Evolutionary conservation across 1,140 invertebrate genomes (phyloP), one percentile per base, ranked within the genome.

Genomic region (Aphaenogaster rudis): DNA sequence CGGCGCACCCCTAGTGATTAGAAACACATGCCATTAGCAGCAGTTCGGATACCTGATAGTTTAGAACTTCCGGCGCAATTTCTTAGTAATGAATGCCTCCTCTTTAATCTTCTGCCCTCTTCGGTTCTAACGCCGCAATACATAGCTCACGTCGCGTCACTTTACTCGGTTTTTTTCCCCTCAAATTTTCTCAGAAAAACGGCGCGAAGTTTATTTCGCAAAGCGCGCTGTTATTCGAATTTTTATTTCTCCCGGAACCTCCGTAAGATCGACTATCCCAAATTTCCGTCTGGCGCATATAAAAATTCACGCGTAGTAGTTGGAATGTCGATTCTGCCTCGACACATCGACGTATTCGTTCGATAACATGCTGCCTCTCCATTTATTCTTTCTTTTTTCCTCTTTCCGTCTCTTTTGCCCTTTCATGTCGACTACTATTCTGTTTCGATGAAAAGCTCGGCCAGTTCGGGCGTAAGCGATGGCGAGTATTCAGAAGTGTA

Each of bases 401-500:
- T 6, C 66, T 69, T 79, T 2, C 54, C 39, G 17, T 89, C 84
- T 76, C 61, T 86, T 71, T 89, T 84, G 71, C 54, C 69, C 80
- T 84, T 84, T 76, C 80, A 61, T 4, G 80, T 76, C 69, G 80
- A 50, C 80, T 76, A 54, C 67, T 69, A 69, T 76, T 89, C 84
- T 45, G 52, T 74, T 21, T 50, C 48, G 89, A 61, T 90, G 86
- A 87, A 90, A 90, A 85, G 86, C 89, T 63, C 72, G 78, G 39
- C 59, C 63, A 79, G 48, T 52, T 48, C 82, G 84, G 61, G 84
- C 84, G 59, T 88, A 89, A 89, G 84, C 88, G 88, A 87, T 48
- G 69, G 69, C 48, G 71, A 80, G 84, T 82, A 90, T 90, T 90
- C 86, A 90, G 87, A 80, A 90, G 88, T 82, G 89, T 90, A 90